Percentiles rank a stretch among this genome's conserved stretches.
These are phyloP conservation scores for Troilus luridus DNA, from an alignment of 2,888 invertebrate genomes.

Conservation along the genomic window DNA sequence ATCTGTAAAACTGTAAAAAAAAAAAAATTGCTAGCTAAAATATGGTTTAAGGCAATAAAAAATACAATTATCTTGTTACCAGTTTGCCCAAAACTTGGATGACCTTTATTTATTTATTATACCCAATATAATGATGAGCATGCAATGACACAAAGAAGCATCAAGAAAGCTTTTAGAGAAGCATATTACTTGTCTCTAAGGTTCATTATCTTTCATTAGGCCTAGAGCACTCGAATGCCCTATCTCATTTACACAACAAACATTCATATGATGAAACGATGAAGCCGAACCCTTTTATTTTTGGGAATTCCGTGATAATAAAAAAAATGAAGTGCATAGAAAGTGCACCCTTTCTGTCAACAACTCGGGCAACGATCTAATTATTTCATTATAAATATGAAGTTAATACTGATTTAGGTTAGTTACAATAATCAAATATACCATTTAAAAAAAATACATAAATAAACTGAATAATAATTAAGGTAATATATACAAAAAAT, in stretches of 20 bases:
- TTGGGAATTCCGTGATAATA: constrained; percentile 1
- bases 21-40: not conserved
- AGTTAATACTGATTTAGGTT: not conserved
- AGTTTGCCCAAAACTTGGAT: not conserved
- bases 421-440: not conserved
- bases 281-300: constrained; percentile 32
- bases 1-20: too few species aligned
- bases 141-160: not conserved
- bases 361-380: constrained; percentile 20
- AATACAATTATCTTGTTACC: not conserved
- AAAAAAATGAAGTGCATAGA: not conserved
- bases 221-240: constrained; percentile 46
- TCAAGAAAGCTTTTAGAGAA: not conserved
- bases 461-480: not conserved
- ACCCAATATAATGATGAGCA: not conserved
- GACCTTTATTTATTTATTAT: not conserved
- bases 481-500: too few species aligned
- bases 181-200: not conserved
- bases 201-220: constrained; percentile 10
- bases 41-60: not conserved
- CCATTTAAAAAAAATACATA: not conserved
- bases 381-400: not conserved
- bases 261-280: not conserved
- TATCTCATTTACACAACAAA: not conserved
- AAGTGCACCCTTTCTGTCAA: constrained; percentile 33